Evolutionary conservation across 2,888 invertebrate species (phyloP), one percentile per base, ranked within the genome.

Genomic region (Dorcus parallelipipedus): DNA sequence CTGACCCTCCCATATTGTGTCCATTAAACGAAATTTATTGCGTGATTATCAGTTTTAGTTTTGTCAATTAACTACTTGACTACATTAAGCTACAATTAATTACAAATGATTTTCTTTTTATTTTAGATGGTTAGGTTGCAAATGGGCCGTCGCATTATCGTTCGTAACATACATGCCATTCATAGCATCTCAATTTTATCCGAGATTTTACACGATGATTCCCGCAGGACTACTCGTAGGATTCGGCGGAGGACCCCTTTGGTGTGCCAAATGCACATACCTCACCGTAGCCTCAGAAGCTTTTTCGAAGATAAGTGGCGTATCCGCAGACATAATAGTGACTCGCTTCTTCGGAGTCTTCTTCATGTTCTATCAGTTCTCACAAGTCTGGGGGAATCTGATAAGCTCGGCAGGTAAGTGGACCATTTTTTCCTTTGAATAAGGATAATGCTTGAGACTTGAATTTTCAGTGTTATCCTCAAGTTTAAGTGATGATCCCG

Each of bases 261-360:
- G 97, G 97, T 94, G 95, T 67, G 94, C 96, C 14, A 96, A 97
- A 77, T 96, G 97, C 75, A 93, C 95, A 0, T 97, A 95, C 72
- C 81, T 97, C 3, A 94, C 95, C 3, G 89, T 93, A 67, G 89
- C 86, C 5, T 84, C 89, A 0, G 90, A 92, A 70, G 89, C 92
- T 0, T 92, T 95, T 72, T 82, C 93, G 0, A 84, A 84, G 67
- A 77, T 92, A 50, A 86, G 88, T 0, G 87, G 87, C 9, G 82
- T 87, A 1, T 77, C 83, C 23, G 81, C 86, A 3, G 91, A 94
- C 62, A 87, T 92, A 4, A 84, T 93, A 56, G 92, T 96, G 48
- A 93, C 94, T 8, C 83, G 93, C 68, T 96, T 96, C 80, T 97
- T 97, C 75, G 97, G 97, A 0, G 83, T 95, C 5, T 97, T 97